Evolutionary conservation across 2,888 invertebrate species (phyloP).

Genomic region (Monoplex corrugatus): DNA sequence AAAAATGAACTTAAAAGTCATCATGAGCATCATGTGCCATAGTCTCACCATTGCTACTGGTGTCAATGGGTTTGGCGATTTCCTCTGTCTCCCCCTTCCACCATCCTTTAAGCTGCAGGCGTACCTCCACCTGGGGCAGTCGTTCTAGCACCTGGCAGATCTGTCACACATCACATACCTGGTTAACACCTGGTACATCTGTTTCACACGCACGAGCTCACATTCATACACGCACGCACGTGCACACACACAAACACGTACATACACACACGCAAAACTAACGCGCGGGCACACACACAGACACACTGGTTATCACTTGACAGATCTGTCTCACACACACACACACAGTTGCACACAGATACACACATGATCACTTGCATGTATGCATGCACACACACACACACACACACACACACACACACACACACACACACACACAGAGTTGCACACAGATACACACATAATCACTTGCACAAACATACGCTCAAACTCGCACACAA

Average conservation of each 20-base stretch:
- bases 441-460: conserved; percentile 6
- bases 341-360: not conserved
- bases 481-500: too few relatives aligned
- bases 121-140: conserved; percentile 86
- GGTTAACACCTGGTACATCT: not conserved
- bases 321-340: not conserved
- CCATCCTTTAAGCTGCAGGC: conserved; percentile 85
- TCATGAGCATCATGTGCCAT: too few relatives aligned
- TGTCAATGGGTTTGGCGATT: conserved; percentile 59
- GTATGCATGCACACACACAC: not conserved
- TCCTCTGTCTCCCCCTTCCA: conserved; percentile 65
- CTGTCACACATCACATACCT: conserved; percentile 59
- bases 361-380: not conserved
- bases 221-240: not conserved
- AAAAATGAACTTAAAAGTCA: too few relatives aligned
- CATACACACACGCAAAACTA: too few relatives aligned
- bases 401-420: conserved; percentile 31
- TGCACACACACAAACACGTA: not conserved
- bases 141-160: conserved; percentile 83
- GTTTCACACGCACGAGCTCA: not conserved
- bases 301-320: too few relatives aligned
- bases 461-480: too few relatives aligned
- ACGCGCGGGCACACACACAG: too few relatives aligned
- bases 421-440: conserved; percentile 16
- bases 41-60: conserved; percentile 61